Percentiles rank a stretch among this genome's conserved stretches.
Evolutionary conservation across 2,797 vertebrate species (phyloP).

Genomic region (Chiloscyllium punctatum): DNA sequence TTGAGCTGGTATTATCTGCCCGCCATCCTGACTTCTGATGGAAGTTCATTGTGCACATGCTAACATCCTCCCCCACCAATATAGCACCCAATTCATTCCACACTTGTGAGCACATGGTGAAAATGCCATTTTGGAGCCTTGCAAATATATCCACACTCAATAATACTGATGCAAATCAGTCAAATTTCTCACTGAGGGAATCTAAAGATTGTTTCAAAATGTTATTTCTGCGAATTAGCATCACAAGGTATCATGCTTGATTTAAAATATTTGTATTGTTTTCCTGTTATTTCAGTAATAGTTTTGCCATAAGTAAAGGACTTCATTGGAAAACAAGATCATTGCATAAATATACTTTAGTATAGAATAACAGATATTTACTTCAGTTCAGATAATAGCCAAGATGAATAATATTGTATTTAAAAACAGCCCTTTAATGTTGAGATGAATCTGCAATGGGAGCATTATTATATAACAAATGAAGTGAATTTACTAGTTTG

Average conservation of each 20-base stretch:
- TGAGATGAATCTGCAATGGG: background rate
- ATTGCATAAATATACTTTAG: background rate
- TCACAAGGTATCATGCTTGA: background rate
- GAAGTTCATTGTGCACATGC: background rate
- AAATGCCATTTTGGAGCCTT: background rate
- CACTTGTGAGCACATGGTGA: background rate
- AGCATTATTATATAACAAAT: background rate
- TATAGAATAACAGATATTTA: background rate
- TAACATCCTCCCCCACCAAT: background rate
- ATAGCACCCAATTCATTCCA: no score
- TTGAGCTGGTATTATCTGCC: background rate
- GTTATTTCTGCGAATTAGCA: background rate
- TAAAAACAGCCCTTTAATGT: background rate
- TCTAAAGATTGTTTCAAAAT: background rate
- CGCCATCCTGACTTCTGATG: background rate
- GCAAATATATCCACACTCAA: background rate
- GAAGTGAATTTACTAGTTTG: background rate
- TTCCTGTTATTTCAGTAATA: background rate
- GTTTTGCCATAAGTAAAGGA: background rate
- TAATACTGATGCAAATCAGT: no score
- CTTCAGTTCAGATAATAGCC: background rate
- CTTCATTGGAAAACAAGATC: background rate
- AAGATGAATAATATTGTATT: background rate
- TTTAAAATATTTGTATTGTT: background rate
- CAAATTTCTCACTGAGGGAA: background rate